Evolutionary conservation across 1,140 invertebrate species (phyloP), one percentile per base, ranked within the genome.

Genomic region (Drosophila tsacasi): DNA sequence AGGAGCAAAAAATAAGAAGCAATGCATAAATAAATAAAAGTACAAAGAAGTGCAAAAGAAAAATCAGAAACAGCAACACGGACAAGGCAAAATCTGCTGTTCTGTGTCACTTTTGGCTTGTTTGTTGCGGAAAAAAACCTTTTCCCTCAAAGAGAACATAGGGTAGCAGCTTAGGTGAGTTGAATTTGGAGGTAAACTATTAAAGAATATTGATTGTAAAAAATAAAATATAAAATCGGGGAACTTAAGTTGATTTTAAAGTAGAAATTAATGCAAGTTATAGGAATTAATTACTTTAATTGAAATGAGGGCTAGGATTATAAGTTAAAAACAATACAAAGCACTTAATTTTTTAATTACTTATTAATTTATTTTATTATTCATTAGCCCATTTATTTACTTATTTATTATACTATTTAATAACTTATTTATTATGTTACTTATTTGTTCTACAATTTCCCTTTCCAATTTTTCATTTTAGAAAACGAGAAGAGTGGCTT

Each of bases 51-150:
- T 3, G 32, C 21, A 15, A 47, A 37, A 27, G 52, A 50, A 80
- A 63, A 40, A 55, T 13, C 78, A 49, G 37, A 54, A 40, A 71
- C 32, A 55, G 25, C 50, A 35, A 55, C 23, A 78, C 61, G 46
- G 79, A 39, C 69, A 63, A 32, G 44, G 27, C n/a, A 25, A 69
- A 78, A 76, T 73, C 76, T 80, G 83, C 71, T 86, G 83, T 79
- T 87, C 67, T 73, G 67, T 87, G 80, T 87, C 83, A 83, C 76
- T 87, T 87, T 87, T 83, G 83, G 83, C 83, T 77, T 75, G 83
- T 87, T 87, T 87, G 83, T 77, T 80, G 83, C 72, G 62, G 72
- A 77, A 72, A 78, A 87, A 83, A 77, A 87, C 76, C 68, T 80
- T 83, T 87, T 47, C 57, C 60, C 60, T 68, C 13, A 42, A 71